Evolutionary conservation across 2,888 invertebrate species (phyloP).

Genomic region (Lepidocyrtoides sp.): DNA sequence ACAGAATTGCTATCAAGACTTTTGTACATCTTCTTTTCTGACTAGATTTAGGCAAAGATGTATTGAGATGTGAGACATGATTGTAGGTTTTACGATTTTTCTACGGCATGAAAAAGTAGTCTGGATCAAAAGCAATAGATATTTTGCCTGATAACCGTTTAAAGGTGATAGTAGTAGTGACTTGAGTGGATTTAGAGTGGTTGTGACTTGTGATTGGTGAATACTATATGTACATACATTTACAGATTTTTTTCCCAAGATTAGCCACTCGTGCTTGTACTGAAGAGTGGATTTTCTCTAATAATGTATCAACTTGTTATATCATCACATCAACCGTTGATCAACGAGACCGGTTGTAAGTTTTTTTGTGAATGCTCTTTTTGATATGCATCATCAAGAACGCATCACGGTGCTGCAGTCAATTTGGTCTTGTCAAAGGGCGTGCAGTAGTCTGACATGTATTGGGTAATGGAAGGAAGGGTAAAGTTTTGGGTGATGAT

Average conservation of each 20-base stretch:
- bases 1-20: neutral
- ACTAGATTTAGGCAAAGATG: neutral
- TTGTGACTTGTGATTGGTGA: neutral
- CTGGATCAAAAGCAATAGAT: conserved; percentile 11
- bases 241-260: neutral
- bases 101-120: neutral
- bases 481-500: conserved; percentile 23
- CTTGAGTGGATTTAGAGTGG: conserved; percentile 35
- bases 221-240: neutral
- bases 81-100: conserved; percentile 7
- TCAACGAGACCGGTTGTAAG: neutral
- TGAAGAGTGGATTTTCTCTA: neutral
- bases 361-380: conserved; percentile 37
- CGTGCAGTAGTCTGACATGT: conserved; percentile 45
- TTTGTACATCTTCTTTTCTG: neutral
- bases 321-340: neutral
- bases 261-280: neutral
- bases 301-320: neutral
- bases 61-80: neutral
- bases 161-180: conserved; percentile 18
- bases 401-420: conserved; percentile 67
- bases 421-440: conserved; percentile 74
- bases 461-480: conserved; percentile 49
- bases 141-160: conserved; percentile 29
- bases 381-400: conserved; percentile 76